Evolutionary conservation across 2,888 invertebrate species (phyloP).

Genomic region (Sialis fuliginosa): DNA sequence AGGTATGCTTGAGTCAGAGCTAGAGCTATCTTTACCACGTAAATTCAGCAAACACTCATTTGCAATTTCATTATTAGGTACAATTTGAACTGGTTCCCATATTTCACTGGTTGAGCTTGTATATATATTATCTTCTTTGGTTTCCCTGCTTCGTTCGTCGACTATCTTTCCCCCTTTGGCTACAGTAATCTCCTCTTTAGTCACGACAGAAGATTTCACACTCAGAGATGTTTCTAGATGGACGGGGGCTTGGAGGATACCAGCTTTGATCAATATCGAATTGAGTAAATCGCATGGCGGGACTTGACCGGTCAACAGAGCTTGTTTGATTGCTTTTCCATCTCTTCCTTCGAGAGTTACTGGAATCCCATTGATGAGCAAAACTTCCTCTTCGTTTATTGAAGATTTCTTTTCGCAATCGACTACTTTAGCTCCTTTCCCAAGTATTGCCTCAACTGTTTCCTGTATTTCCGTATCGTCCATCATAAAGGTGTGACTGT

Average conservation of each 20-base stretch:
- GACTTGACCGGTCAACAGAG: constrained; percentile 47
- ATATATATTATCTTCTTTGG: constrained; percentile 52
- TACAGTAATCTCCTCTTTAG: constrained; percentile 52
- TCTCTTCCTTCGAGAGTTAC: constrained; percentile 48
- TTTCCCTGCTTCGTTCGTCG: constrained; percentile 51
- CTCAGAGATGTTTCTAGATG: constrained; percentile 52
- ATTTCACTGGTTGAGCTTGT: constrained; percentile 46
- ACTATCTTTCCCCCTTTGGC: constrained; percentile 45
- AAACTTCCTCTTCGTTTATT: constrained; percentile 49
- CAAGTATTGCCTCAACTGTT: constrained; percentile 55
- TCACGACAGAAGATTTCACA: constrained; percentile 50
- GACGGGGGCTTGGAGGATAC: constrained; percentile 45
- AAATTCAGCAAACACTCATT: constrained; percentile 1
- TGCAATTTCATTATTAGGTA: constrained; percentile 1
- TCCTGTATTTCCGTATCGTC: constrained; percentile 56
- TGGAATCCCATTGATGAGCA: constrained; percentile 51
- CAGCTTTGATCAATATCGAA: constrained; percentile 45
- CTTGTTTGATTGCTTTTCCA: constrained; percentile 47
- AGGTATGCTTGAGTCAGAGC: neutral
- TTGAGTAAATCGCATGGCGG: constrained; percentile 54
- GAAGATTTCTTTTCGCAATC: constrained; percentile 58
- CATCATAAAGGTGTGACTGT: constrained; percentile 22
- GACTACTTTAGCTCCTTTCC: constrained; percentile 50
- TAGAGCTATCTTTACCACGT: neutral
- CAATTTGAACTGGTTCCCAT: constrained; percentile 37